Evolutionary conservation across 35 echinoderm and acorn worm species (phyloP), one percentile per base, ranked within the genome.

Genomic region (Ophioderma brevispina): DNA sequence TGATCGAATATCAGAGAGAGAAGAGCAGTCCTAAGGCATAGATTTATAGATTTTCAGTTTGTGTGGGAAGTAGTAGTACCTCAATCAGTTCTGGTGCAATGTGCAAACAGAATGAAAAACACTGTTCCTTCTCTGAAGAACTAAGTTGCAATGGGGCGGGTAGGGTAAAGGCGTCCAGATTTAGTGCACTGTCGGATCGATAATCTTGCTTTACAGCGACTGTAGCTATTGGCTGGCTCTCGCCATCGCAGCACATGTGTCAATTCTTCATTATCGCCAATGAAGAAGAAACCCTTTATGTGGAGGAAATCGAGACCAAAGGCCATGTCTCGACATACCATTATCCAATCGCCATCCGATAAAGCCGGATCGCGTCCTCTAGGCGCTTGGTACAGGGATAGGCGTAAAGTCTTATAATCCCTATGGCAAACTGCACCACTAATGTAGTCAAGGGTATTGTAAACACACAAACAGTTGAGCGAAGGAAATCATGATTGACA

Each of bases 1-100:
- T 70, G 59, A 70, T 70, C 59, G 23, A 70, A 70, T 70, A 70
- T 70, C 59, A 70, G 59, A 70, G 59, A 70, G 59, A 70, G 59
- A 70, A 70, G 2, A 70, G n/a, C 28, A 70, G 23, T 70, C 59
- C 59, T 25, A 70, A 30, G 59, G 59, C 59, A 70, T 70, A 70
- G 5, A 70, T 70, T n/a, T n/a, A n/a, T n/a, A n/a, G n/a, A n/a
- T n/a, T n/a, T 70, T 70, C 59, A 70, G 59, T 70, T 70, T 70
- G 59, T 15, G 59, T 70, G 2, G 59, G 10, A 70, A 2, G 59
- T 70, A 2, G 59, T 70, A 2, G 28, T 30, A 30, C 59, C 59
- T 70, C 59, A 70, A 70, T 70, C n/a, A 70, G 28, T 25, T 70
- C 59, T 15, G 59, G 59, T 70, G 59, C 59, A 25, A 70, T 70